Evolutionary conservation across 2,113 vertebrate genomes (phyloP).

Genomic region (Illadopsis cleaveri): DNA sequence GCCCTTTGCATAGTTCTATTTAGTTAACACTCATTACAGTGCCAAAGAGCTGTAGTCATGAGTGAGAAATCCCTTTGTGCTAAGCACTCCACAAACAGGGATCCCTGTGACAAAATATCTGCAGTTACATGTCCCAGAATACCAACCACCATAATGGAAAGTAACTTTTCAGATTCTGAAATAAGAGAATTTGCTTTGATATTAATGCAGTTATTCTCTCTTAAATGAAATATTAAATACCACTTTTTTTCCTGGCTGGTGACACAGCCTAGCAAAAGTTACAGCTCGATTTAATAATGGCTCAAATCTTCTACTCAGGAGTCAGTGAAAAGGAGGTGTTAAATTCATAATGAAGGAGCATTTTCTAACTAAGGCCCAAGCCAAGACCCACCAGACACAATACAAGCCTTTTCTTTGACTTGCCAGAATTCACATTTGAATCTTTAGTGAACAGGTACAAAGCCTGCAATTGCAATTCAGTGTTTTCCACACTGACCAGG

Average conservation of each 20-base stretch:
- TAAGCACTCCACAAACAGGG: neutral
- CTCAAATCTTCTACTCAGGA: neutral
- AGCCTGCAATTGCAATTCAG: neutral
- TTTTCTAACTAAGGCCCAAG: neutral
- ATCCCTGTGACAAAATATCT: neutral
- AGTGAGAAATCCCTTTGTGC: neutral
- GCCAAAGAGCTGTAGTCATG: neutral
- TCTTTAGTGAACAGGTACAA: neutral
- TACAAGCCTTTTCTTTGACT: neutral
- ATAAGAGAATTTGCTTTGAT: neutral
- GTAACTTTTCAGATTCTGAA: neutral
- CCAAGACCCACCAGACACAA: conserved; percentile 7
- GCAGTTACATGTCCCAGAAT: neutral
- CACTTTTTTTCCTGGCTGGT: neutral
- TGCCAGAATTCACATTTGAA: neutral
- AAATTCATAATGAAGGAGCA: neutral
- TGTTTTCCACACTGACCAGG: neutral
- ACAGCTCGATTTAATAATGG: neutral
- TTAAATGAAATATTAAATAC: neutral
- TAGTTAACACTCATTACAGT: neutral
- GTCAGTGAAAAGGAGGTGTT: neutral
- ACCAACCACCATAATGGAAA: neutral
- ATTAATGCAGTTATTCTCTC: neutral
- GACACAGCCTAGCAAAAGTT: neutral
- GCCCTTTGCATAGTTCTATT: neutral